A percentile compares a stretch with the other conserved stretches of the same genome.
These are phyloP conservation scores for Lasioglossum malachurum DNA, from an alignment of 2,888 invertebrate species.

Conservation along the genomic window DNA sequence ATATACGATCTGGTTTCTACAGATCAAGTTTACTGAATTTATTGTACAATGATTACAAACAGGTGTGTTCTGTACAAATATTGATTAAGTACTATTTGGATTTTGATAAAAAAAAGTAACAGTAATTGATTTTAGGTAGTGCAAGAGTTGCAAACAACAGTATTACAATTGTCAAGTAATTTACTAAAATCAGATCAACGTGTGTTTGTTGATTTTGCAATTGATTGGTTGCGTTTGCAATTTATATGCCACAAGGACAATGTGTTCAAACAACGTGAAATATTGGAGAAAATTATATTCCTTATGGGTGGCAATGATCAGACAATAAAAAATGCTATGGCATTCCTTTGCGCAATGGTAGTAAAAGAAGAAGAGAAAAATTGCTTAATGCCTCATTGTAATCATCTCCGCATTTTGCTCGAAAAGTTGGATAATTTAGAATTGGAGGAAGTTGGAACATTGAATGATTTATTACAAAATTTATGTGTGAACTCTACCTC, in stretches of 20 bases:
- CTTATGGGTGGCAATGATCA: slow-evolving; percentile 80
- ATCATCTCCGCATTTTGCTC: slow-evolving; percentile 88
- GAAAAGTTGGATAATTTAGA: slow-evolving; percentile 92
- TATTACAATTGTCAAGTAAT: slow-evolving; percentile 76
- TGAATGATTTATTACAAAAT: slow-evolving; percentile 92
- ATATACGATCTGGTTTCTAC: slow-evolving; percentile 87
- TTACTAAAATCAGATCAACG: slow-evolving; percentile 79
- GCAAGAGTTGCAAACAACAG: slow-evolving; percentile 75
- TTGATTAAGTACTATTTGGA: background rate
- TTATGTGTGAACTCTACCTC: slow-evolving; percentile 86
- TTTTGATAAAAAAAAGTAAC: background rate
- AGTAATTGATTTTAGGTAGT: slow-evolving; percentile 71
- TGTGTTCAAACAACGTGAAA: slow-evolving; percentile 79
- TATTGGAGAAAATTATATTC: slow-evolving; percentile 78
- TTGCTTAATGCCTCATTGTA: slow-evolving; percentile 87
- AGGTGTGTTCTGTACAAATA: slow-evolving; percentile 64
- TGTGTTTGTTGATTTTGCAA: slow-evolving; percentile 77
- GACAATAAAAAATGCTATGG: slow-evolving; percentile 78
- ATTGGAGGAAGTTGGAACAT: slow-evolving; percentile 90
- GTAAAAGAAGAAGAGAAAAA: slow-evolving; percentile 73
- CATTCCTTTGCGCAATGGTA: slow-evolving; percentile 78
- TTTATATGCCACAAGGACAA: slow-evolving; percentile 76
- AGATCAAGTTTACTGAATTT: slow-evolving; percentile 87
- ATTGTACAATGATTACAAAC: slow-evolving; percentile 78
- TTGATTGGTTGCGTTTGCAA: slow-evolving; percentile 80